Evolutionary conservation across 2,113 vertebrate species (phyloP).

Genomic region (Albula glossodonta): DNA sequence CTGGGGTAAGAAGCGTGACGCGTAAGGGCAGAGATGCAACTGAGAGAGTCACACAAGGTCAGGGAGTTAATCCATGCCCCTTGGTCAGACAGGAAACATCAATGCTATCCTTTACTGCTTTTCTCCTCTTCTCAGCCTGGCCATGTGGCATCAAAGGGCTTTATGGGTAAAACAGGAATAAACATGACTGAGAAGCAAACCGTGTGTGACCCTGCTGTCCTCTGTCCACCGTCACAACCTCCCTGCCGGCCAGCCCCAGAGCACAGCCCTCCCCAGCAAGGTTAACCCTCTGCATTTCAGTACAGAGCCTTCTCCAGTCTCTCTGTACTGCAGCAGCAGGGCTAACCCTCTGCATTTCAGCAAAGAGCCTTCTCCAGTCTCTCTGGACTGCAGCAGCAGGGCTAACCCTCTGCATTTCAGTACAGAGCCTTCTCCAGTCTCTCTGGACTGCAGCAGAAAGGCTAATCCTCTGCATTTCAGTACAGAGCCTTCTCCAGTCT

Average conservation of each 20-base stretch:
- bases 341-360: too few relatives aligned
- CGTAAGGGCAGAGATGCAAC: neutral
- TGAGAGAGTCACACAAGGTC: slow-evolving; percentile 26
- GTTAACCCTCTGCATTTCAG: too few relatives aligned
- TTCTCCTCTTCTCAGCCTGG: slow-evolving; percentile 35
- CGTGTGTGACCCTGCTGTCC: neutral
- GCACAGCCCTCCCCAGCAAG: too few relatives aligned
- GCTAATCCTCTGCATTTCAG: too few relatives aligned
- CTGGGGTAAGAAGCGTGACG: neutral
- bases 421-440: too few relatives aligned
- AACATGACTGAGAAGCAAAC: neutral
- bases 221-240: neutral
- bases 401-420: too few relatives aligned
- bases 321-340: too few relatives aligned
- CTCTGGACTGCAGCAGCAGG: too few relatives aligned
- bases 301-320: too few relatives aligned
- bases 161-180: slow-evolving; percentile 43
- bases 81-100: slow-evolving; percentile 52
- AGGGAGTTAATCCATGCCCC: slow-evolving; percentile 38
- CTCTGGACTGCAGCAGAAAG: too few relatives aligned
- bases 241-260: neutral
- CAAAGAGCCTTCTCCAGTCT: too few relatives aligned
- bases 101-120: slow-evolving; percentile 47
- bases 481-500: too few relatives aligned
- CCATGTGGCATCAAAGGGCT: slow-evolving; percentile 56